Evolutionary conservation across 1,140 invertebrate species (phyloP), one percentile per base, ranked within the genome.

Genomic region (Trichonephila inaurata): DNA sequence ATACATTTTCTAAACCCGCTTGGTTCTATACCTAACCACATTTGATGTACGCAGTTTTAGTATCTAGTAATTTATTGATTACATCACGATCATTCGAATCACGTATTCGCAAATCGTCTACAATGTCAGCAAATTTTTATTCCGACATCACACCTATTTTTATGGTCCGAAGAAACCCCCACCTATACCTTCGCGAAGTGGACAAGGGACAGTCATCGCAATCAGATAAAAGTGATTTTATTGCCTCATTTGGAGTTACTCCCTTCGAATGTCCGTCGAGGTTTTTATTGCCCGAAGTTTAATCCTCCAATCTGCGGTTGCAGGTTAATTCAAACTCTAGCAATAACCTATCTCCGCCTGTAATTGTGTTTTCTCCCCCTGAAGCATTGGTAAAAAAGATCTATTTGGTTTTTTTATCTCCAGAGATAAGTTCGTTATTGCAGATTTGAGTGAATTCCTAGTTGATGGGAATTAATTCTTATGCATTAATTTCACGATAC

Each of bases 271-370:
- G 81, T 83, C 85, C 85, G 51, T 16, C 10, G 24, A 87, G 60
- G 85, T 87, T 87, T 87, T 87, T 87, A 40, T 87, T 12, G 24
- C 85, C 28, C 16, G 24, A 8, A 10, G 21, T 60, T 24, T 87
- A 87, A 87, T 87, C 85, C 85, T 28, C 28, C 85, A 87, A 87
- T 87, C 85, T 60, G 85, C 19, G 60, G 85, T 62, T 33, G 85
- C 85, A 33, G 85, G 62, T 87, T 61, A 87, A 87, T 87, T 58
- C 85, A 87, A 62, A 14, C 85, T 19, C 18, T 33, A 66, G 24
- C 21, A n/a, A 66, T n/a, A n/a, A n/a, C 21, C 40, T 51, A 19
- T 28, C 81, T 33, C 28, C 16, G 58, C 24, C 24, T 62, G 85
- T 87, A 87, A 87, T 87, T 87, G 85, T 64, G 24, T 87, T 87